Evolutionary conservation across 1,140 invertebrate genomes (phyloP), one percentile per base, ranked within the genome.

Genomic region (Pectinophora gossypiella): DNA sequence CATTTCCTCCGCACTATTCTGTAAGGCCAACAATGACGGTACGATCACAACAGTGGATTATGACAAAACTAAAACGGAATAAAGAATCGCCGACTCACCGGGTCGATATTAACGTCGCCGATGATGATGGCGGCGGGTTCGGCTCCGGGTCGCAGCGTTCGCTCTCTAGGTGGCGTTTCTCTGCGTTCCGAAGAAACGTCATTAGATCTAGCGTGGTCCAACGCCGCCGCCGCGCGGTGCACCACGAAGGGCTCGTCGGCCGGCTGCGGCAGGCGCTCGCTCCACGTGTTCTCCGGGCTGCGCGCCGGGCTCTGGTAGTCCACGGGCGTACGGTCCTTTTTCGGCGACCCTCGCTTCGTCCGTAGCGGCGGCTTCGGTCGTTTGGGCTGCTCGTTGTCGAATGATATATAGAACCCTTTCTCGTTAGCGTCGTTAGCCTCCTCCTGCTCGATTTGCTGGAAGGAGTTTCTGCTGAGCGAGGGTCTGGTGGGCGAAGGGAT

Each of bases 351-450:
- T 50, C 91, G 90, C 83, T 95, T 96, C 16, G 90, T 89, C 55
- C 95, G 89, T 12, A 97, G 84, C 20, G 95, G 94, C 0, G 96
- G 96, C 87, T 97, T 97, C 0, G 95, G 94, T 68, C 95, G 90
- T 76, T 96, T 96, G 2, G 96, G 96, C 53, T 91, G 91, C 38
- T 95, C 93, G 72, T 95, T 93, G 72, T 97, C 96, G 76, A 98
- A 97, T 18, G 95, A 95, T 72, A 98, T 97, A 78, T 98, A 97
- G 87, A 98, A 98, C n/a, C 96, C 96, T 87, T 96, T 95, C 78
- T 96, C 94, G 59, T 90, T 91, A n/a, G 81, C 27, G 12, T 76
- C 69, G n/a, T n/a, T n/a, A 3, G 59, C 56, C 51, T 90, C 90
- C 36, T 82, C 84, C 38, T 89, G 83, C 9, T 87, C 85, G 12